These are phyloP conservation scores for Bradynema listronoti DNA, from an alignment of 1,140 invertebrate genomes.

Conservation along the genomic window DNA sequence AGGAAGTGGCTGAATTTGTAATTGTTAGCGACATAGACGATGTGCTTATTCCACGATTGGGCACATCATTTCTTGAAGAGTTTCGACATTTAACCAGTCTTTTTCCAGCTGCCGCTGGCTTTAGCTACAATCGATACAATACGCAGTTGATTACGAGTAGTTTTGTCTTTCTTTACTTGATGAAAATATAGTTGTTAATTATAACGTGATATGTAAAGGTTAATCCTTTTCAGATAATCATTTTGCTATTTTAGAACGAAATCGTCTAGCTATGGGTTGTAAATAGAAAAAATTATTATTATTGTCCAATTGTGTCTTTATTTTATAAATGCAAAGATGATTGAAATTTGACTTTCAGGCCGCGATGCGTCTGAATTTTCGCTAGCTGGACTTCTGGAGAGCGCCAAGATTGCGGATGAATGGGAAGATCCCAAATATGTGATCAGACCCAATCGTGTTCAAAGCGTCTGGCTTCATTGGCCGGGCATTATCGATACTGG, in stretches of 20 bases:
- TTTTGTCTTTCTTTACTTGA: slow-evolving; percentile 14
- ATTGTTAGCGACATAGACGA: slow-evolving; percentile 50
- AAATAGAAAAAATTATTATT: background rate
- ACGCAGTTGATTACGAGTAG: slow-evolving; percentile 41
- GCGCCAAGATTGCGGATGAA: slow-evolving; percentile 28
- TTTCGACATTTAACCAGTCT: slow-evolving; percentile 23
- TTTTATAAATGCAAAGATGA: slow-evolving; percentile 1
- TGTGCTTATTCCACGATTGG: slow-evolving; percentile 38
- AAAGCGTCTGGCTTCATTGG: slow-evolving; percentile 42
- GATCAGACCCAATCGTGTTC: slow-evolving; percentile 26
- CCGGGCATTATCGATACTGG: slow-evolving; percentile 31
- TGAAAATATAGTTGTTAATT: no score
- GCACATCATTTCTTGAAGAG: slow-evolving; percentile 42
- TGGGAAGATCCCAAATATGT: slow-evolving; percentile 47
- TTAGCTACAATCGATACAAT: slow-evolving; percentile 44
- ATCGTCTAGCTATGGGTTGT: no score
- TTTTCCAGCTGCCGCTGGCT: slow-evolving; percentile 37
- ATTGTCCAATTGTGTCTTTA: background rate
- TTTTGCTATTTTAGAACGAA: no score
- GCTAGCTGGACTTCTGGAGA: slow-evolving; percentile 24
- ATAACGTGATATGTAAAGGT: no score
- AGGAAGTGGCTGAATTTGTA: slow-evolving; percentile 50
- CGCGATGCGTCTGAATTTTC: slow-evolving; percentile 24
- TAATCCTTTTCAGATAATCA: no score
- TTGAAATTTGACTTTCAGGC: no score